A percentile compares a stretch with the other conserved stretches of the same genome.
Conservation (phyloP, 1,140 invertebrate species). For the Agrilus planipennis region DNA sequence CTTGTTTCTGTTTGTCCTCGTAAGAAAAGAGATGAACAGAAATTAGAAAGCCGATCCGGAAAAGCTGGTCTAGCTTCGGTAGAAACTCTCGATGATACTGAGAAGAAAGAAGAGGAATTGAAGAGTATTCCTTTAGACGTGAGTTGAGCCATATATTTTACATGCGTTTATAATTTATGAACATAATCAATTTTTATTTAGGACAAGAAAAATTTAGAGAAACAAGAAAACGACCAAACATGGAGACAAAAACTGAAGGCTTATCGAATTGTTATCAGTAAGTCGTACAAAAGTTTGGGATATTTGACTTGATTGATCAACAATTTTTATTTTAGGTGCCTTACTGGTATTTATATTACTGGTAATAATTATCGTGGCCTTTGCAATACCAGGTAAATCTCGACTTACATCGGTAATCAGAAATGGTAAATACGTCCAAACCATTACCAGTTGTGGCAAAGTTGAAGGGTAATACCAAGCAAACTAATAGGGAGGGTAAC, state of each 20-base stretch:
- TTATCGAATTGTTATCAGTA: slow-evolving; percentile 27
- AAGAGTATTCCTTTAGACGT: slow-evolving; percentile 53
- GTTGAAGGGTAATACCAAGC: slow-evolving; percentile 73
- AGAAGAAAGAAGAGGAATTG: slow-evolving; percentile 50
- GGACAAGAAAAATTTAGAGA: slow-evolving; percentile 16
- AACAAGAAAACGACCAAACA: slow-evolving; percentile 26
- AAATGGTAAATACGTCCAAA: slow-evolving; percentile 56
- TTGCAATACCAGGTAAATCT: slow-evolving; percentile 42
- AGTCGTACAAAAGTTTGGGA: slow-evolving; percentile 1
- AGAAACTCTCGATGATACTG: slow-evolving; percentile 60
- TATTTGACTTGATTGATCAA: background rate
- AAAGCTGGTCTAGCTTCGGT: slow-evolving; percentile 62
- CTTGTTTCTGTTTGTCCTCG: slow-evolving; percentile 47
- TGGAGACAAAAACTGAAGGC: slow-evolving; percentile 21
- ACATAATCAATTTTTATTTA: slow-evolving; percentile 4
- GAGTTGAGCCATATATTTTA: slow-evolving; percentile 17
- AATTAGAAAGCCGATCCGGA: slow-evolving; percentile 27
- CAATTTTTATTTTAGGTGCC: slow-evolving; percentile 14
- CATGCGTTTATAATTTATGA: slow-evolving; percentile 3
- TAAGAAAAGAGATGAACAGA: slow-evolving; percentile 26
- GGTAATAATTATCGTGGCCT: slow-evolving; percentile 50
- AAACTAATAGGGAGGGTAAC: too few relatives aligned
- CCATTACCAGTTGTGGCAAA: slow-evolving; percentile 62
- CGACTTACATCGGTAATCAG: slow-evolving; percentile 39
- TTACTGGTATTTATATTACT: slow-evolving; percentile 48